These are phyloP conservation scores for Lophotriccus pileatus DNA, from an alignment of 2,797 vertebrate genomes.

Conservation along the genomic window DNA sequence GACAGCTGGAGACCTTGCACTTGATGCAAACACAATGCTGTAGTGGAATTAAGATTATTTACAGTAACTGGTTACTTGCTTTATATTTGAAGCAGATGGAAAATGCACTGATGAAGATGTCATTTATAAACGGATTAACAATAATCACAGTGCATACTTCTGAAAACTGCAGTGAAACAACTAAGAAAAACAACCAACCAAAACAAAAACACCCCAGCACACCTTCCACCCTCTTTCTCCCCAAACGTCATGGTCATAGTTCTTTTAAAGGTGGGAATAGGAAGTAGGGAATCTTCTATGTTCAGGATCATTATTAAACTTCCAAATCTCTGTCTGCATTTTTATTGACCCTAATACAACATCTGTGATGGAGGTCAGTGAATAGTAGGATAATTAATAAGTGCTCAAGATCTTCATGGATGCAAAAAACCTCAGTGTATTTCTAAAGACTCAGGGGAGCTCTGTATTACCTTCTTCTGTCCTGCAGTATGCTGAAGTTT, in stretches of 20 bases:
- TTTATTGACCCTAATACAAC: neutral
- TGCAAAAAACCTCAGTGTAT: neutral
- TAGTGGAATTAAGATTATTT: conserved; percentile 34
- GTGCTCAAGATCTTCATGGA: neutral
- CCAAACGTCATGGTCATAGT: too few species aligned
- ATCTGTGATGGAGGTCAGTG: neutral
- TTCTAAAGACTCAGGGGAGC: neutral
- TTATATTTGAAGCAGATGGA: conserved; percentile 12
- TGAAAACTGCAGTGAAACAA: neutral
- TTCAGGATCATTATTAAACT: neutral
- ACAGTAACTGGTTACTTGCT: neutral
- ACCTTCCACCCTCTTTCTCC: neutral
- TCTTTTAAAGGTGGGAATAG: neutral
- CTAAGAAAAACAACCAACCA: neutral
- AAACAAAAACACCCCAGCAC: neutral
- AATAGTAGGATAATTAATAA: neutral
- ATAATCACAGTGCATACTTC: neutral
- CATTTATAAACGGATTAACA: neutral
- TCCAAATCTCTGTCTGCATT: neutral
- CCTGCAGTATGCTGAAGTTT: neutral
- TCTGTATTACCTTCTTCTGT: neutral
- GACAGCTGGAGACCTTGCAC: neutral
- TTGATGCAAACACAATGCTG: conserved; percentile 13
- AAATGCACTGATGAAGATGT: neutral
- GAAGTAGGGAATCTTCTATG: neutral